Conservation (phyloP, 1,140 invertebrate genomes). For the Musca vetustissima region DNA sequence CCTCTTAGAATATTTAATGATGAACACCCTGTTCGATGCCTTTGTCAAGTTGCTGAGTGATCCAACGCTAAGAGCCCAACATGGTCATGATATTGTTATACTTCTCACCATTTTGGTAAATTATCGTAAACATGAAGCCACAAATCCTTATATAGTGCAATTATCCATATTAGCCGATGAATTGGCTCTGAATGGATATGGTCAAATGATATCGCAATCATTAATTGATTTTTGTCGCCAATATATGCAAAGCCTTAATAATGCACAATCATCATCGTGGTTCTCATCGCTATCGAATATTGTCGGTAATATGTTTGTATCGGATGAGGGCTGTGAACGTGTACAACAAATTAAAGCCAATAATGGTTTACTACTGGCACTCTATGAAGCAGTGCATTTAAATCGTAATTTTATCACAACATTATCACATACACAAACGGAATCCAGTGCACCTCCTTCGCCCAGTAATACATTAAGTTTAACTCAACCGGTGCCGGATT, state of each 20-base stretch:
- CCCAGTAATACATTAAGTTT: constrained; percentile 73
- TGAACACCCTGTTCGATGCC: constrained; percentile 88
- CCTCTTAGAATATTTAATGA: constrained; percentile 89
- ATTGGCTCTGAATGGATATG: constrained; percentile 85
- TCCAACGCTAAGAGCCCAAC: constrained; percentile 65
- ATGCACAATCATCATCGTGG: constrained; percentile 69
- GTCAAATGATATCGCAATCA: constrained; percentile 84
- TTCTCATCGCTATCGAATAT: constrained; percentile 89
- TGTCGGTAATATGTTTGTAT: constrained; percentile 94
- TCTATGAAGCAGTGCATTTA: constrained; percentile 94
- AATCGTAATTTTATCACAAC: constrained; percentile 97
- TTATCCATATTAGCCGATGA: constrained; percentile 95
- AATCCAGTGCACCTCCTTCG: constrained; percentile 68
- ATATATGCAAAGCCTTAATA: constrained; percentile 68
- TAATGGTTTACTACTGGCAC: constrained; percentile 84
- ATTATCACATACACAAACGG: constrained; percentile 83
- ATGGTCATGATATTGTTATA: constrained; percentile 87
- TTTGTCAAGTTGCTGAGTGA: constrained; percentile 78
- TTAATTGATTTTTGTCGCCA: constrained; percentile 84
- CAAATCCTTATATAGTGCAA: constrained; percentile 95
- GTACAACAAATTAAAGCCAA: constrained; percentile 72
- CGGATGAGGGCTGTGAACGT: constrained; percentile 78
- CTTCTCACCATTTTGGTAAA: constrained; percentile 91
- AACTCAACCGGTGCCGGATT: constrained; percentile 61
- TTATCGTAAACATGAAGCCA: constrained; percentile 90